These are phyloP conservation scores for Catocala fraxini DNA, from an alignment of 2,888 invertebrate genomes.

Conservation along the genomic window DNA sequence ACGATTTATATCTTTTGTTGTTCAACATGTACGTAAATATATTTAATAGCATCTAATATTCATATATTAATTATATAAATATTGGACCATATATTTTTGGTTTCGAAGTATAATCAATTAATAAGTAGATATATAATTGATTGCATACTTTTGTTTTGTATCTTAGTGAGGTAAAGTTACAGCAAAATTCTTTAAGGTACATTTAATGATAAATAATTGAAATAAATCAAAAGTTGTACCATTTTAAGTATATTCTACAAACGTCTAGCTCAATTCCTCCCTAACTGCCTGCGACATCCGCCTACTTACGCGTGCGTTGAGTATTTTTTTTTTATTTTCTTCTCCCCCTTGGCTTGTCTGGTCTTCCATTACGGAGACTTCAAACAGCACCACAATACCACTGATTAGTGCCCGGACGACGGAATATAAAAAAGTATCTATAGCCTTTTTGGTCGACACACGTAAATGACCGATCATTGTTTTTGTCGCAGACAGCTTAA, in stretches of 20 bases:
- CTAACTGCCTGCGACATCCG: constrained; percentile 56
- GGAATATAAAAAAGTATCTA: constrained; percentile 17
- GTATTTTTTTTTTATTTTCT: constrained; percentile 79
- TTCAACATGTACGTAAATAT: no score
- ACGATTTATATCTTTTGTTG: no score
- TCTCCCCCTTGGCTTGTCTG: constrained; percentile 81
- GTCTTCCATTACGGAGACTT: constrained; percentile 78
- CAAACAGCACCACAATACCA: constrained; percentile 76
- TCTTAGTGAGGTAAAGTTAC: no score
- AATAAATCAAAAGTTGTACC: no score
- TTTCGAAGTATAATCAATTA: no score
- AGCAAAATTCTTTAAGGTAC: no score
- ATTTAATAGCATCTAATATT: no score
- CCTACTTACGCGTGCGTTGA: constrained; percentile 77
- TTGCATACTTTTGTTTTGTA: no score
- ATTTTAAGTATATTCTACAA: constrained; percentile 23
- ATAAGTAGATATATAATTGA: no score
- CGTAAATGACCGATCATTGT: constrained; percentile 43
- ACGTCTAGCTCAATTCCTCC: constrained; percentile 29
- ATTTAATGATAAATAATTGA: no score
- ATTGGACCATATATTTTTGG: no score
- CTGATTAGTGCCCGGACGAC: constrained; percentile 71
- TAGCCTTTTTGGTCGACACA: constrained; percentile 38
- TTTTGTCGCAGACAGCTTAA: constrained; percentile 6
- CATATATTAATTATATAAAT: no score